These are phyloP conservation scores for Pammene aurita DNA, from an alignment of 2,888 invertebrate genomes.

Conservation along the genomic window DNA sequence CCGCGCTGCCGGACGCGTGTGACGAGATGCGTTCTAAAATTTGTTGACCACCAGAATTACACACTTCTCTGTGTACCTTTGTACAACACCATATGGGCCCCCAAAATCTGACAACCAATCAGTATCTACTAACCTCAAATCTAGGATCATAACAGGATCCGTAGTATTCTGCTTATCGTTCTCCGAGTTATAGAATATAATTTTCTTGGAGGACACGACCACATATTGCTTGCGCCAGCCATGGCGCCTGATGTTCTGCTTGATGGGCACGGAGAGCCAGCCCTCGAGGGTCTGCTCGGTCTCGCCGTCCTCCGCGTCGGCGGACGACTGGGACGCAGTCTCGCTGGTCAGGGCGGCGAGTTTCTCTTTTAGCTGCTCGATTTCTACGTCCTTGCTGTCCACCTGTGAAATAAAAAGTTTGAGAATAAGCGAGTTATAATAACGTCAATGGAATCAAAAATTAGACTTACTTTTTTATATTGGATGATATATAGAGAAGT, in stretches of 20 bases:
- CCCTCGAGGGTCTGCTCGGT: slow-evolving; percentile 94
- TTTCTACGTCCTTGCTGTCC: slow-evolving; percentile 98
- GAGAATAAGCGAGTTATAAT: background rate
- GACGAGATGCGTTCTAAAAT: no score
- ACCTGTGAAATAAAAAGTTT: slow-evolving; percentile 69
- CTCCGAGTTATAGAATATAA: slow-evolving; percentile 98
- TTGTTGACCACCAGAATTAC: no score
- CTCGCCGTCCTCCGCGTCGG: slow-evolving; percentile 92
- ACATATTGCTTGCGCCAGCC: slow-evolving; percentile 99
- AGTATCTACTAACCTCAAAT: slow-evolving; percentile 89
- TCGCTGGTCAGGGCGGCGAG: slow-evolving; percentile 91
- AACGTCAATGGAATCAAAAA: background rate
- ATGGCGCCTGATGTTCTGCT: slow-evolving; percentile 96
- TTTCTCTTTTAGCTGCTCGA: slow-evolving; percentile 95
- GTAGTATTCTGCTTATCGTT: slow-evolving; percentile 96
- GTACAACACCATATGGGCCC: no score
- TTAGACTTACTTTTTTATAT: background rate
- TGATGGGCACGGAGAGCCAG: slow-evolving; percentile 97
- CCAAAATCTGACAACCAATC: background rate
- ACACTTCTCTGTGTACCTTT: no score
- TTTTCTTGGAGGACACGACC: slow-evolving; percentile 97
- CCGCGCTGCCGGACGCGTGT: no score
- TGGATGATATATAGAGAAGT: no score
- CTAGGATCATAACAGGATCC: slow-evolving; percentile 96
- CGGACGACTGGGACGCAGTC: slow-evolving; percentile 95